A percentile compares a stretch with the other conserved stretches of the same genome.
Evolutionary conservation across 1,140 invertebrate genomes (phyloP).

Genomic region (Pogonus chalceus): DNA sequence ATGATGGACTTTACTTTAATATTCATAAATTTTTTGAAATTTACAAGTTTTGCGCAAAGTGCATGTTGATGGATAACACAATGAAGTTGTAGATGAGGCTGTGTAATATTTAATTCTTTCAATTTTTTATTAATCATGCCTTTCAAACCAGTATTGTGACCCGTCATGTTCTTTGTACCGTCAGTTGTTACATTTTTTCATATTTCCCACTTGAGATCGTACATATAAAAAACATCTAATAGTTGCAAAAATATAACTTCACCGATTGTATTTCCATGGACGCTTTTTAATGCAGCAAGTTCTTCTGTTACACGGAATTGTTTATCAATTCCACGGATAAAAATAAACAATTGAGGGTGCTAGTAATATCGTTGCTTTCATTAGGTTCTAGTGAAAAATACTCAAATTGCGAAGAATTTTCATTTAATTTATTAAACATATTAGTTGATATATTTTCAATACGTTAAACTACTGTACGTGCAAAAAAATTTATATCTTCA

Average conservation of each 20-base stretch:
- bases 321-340: constrained; percentile 16
- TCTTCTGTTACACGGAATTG: constrained; percentile 14
- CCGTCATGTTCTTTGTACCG: constrained; percentile 15
- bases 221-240: constrained; percentile 13
- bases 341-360: constrained; percentile 8
- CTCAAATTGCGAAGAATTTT: no score
- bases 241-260: constrained; percentile 15
- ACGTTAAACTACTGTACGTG: no score
- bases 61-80: constrained; percentile 10
- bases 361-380: constrained; percentile 12
- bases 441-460: constrained; percentile 1
- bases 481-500: no score
- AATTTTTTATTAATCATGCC: constrained; percentile 14
- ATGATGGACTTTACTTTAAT: constrained; percentile 14
- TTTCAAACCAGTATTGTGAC: constrained; percentile 13
- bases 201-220: constrained; percentile 13
- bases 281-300: constrained; percentile 12
- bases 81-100: constrained; percentile 11
- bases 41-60: constrained; percentile 9
- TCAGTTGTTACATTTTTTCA: constrained; percentile 12
- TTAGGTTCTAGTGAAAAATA: constrained; percentile 11
- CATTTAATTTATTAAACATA: constrained; percentile 9
- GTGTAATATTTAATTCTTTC: constrained; percentile 13
- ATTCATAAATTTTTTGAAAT: constrained; percentile 14
- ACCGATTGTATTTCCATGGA: constrained; percentile 14